Evolutionary conservation across 2,888 invertebrate species (phyloP), one percentile per base, ranked within the genome.

Genomic region (Rotaria sp.): DNA sequence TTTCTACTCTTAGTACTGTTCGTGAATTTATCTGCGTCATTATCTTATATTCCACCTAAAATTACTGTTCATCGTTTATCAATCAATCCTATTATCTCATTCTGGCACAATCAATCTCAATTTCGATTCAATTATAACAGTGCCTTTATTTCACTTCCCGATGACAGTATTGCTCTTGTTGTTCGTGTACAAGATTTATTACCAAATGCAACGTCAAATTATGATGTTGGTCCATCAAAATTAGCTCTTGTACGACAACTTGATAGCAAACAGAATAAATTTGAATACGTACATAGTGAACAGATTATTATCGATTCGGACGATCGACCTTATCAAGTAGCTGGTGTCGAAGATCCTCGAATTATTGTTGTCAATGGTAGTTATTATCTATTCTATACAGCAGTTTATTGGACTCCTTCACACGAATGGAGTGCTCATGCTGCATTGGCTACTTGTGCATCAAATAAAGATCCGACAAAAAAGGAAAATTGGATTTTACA

Each of bases 171-270:
- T 24, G 74, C 41, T 38, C 41, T 74, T 38, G 74, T 41, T 38
- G 74, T 74, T 74, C 74, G 74, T 38, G 74, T 74, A 10, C 74
- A 74, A 74, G 41, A 74, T 38, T 38, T 74, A 11, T 24, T 74
- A n/a, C 38, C 74, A 38, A 74, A 35, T 74, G 74, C 35, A 2
- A 74, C 74, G 38, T 38, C 35, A 35, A 74, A 38, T 24, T 74
- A 74, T 41, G 74, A 74, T 74, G 74, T 74, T 74, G 74, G 38
- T 24, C 74, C 74, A 74, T 38, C 38, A 38, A 74, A 74, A 74
- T 38, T 74, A 38, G 74, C 74, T 74, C 1, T 74, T 38, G 26
- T 35, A 24, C 35, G 41, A 24, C 18, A 41, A 24, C 3, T 38
- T 10, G n/a, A 21, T 24, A 74, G 7, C 38, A 41, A n/a, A 21